These are phyloP conservation scores for Dryas iulia DNA, from an alignment of 1,140 invertebrate genomes.

Conservation along the genomic window DNA sequence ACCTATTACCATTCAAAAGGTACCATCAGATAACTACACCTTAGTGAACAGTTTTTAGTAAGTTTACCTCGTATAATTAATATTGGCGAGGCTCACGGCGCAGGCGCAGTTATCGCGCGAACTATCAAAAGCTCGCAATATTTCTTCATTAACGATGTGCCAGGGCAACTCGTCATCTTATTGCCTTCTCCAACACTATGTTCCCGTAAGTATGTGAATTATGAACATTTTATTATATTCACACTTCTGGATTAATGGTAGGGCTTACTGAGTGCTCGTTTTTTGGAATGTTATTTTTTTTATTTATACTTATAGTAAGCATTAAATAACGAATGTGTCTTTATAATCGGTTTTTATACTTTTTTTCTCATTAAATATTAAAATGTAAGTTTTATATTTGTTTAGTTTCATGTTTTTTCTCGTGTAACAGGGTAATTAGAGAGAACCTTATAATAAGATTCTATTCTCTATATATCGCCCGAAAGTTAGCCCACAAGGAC, in stretches of 20 bases:
- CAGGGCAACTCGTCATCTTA: conserved; percentile 52
- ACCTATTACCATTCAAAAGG: conserved; percentile 19
- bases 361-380: too few species aligned
- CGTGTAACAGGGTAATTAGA: too few species aligned
- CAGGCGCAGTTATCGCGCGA: conserved; percentile 56
- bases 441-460: too few species aligned
- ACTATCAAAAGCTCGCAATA: conserved; percentile 71
- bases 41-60: conserved; percentile 41
- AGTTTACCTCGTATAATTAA: conserved; percentile 55
- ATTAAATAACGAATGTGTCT: neutral
- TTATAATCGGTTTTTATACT: too few species aligned
- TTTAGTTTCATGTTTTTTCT: too few species aligned
- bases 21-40: conserved; percentile 46
- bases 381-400: too few species aligned
- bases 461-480: too few species aligned
- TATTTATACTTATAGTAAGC: neutral
- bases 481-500: too few species aligned
- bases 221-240: conserved; percentile 39
- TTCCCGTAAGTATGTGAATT: conserved; percentile 42
- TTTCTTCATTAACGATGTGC: conserved; percentile 76
- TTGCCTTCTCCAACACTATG: conserved; percentile 27
- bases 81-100: conserved; percentile 46
- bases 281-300: neutral
- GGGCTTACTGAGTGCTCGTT: neutral
- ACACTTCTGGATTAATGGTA: conserved; percentile 27